Base-by-base conservation (phyloP, 2,888 invertebrate species). In the Aphodius granarius region DNA sequence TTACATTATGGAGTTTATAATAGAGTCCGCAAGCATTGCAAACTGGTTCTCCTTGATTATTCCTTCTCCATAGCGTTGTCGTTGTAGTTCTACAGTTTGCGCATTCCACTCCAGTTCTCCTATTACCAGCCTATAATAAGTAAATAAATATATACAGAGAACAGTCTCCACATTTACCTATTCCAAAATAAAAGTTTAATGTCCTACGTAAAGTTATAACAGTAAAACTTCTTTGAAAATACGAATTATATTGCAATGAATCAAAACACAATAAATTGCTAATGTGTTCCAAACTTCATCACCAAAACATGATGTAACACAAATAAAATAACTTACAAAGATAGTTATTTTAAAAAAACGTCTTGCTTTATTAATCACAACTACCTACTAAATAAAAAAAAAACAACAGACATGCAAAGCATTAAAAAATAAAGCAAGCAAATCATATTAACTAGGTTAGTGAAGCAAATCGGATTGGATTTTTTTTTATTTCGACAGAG, bases 21-120 rank as follows among this genome's bases (percentile, higher is more conserved):
- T 95, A 95, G 66, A 96, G 91, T 18, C 96, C 96, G 83, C 98
- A 98, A 3, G 98, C 98, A 88, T 99, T 98, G 90, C 99, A 99
- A 66, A 99, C 99, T 0, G 99, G 98, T 88, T 99, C 98, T 17
- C 99, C 99, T 84, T 97, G 96, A 87, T 97, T 94, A 89, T 99
- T 99, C 81, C 99, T 91, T 77, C 99, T 90, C 99, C 99, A 99
- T 73, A 99, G 90, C 4, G 99, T 99, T 9, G 99, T 99, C 82
- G 95, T 96, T 75, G 94, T 92, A 3, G 99, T 99, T 78, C 95
- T 94, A 88, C 98, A 99, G 89, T 99, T 99, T 78, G 97, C 97
- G 89, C 98, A 99, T 84, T 93, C 92, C 79, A 98, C 92, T 0
- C 98, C 98, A 66, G 89, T 89, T 79, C 92, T 89, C 78, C 92